These are phyloP conservation scores for Siniperca scherzeri DNA, from an alignment of 2,797 vertebrate species.

Conservation along the genomic window DNA sequence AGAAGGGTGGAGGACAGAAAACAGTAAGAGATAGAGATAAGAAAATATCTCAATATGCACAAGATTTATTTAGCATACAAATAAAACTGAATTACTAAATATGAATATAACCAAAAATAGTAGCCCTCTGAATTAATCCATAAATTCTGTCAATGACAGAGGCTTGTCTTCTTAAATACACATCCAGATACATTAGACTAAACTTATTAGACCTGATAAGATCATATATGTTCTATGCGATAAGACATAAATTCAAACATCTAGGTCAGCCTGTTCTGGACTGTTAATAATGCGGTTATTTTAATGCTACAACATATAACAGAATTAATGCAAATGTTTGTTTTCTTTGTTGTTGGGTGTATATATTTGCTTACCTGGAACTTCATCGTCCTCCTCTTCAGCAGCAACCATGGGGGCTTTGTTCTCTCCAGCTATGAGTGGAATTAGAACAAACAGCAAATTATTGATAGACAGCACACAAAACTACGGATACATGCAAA, in stretches of 20 bases:
- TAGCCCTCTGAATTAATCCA: neutral
- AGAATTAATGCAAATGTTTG: neutral
- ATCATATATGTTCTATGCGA: neutral
- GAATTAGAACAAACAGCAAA: neutral
- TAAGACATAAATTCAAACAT: neutral
- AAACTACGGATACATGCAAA: neutral
- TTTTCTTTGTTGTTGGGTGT: neutral
- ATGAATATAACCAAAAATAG: neutral
- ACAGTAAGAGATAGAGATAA: neutral
- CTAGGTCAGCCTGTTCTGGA: neutral
- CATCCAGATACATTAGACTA: neutral
- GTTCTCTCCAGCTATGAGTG: conserved; percentile 69
- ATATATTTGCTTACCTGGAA: conserved; percentile 73
- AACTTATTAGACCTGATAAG: neutral
- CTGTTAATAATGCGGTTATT: neutral
- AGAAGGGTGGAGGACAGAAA: conserved; percentile 18
- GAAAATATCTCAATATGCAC: neutral
- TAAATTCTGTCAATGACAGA: neutral
- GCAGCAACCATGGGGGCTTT: conserved; percentile 70
- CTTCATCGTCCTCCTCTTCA: conserved; percentile 83
- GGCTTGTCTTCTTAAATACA: neutral
- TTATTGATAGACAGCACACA: neutral
- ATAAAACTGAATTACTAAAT: neutral
- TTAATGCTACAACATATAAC: neutral
- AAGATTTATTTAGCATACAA: neutral